Conservation (phyloP, 2,797 vertebrate genomes). For the Zonotrichia albicollis region DNA sequence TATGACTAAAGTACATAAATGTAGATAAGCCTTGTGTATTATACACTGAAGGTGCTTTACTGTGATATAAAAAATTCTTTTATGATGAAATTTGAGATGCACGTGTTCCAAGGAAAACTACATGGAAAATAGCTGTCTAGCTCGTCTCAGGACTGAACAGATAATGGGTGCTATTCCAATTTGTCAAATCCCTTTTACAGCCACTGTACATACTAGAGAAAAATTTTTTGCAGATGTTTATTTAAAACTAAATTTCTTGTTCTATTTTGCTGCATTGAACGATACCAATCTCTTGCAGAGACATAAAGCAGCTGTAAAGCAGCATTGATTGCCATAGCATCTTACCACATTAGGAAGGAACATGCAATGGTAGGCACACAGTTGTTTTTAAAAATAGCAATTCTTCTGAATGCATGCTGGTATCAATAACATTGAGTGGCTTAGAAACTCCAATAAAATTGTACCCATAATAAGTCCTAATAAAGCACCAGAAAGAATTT, state of each 20-base stretch:
- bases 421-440: neutral
- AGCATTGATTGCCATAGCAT: neutral
- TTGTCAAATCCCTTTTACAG: neutral
- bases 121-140: neutral
- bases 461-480: neutral
- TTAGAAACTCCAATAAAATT: neutral
- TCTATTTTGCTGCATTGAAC: neutral
- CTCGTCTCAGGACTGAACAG: neutral
- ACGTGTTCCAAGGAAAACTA: neutral
- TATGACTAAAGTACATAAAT: conserved; percentile 12
- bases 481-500: neutral
- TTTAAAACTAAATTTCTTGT: neutral
- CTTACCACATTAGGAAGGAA: neutral
- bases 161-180: neutral
- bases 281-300: neutral
- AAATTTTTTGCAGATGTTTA: neutral
- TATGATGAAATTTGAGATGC: neutral
- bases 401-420: neutral
- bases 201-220: neutral
- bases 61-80: neutral
- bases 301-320: neutral
- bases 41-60: neutral
- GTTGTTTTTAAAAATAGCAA: neutral
- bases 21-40: neutral
- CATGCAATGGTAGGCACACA: neutral